phyloP scores from a whole-genome alignment of 1,140 invertebrate species.

The Pseudomyrmex flavicornis region DNA sequence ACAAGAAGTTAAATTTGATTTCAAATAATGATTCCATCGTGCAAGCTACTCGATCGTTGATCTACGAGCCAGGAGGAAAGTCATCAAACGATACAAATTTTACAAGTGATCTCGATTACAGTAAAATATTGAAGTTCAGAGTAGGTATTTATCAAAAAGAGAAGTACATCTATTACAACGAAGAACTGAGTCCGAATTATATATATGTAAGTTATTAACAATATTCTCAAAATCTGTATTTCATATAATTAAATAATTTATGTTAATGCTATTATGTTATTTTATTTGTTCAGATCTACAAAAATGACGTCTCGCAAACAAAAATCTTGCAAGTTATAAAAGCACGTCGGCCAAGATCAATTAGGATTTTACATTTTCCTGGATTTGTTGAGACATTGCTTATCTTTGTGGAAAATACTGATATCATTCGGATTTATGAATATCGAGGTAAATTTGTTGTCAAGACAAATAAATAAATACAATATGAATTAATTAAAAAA shows the following conservation, averaged over 20 bases:
- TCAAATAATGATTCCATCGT: slow-evolving; percentile 37
- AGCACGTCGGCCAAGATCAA: slow-evolving; percentile 66
- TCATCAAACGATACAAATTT: slow-evolving; percentile 23
- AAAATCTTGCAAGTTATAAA: slow-evolving; percentile 73
- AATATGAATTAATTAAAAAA: neutral
- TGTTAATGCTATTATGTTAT: neutral
- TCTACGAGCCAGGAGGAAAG: slow-evolving; percentile 44
- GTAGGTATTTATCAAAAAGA: slow-evolving; percentile 70
- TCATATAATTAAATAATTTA: neutral
- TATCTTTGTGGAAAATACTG: slow-evolving; percentile 74
- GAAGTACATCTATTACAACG: slow-evolving; percentile 70
- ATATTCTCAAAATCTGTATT: neutral
- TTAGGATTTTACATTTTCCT: slow-evolving; percentile 74
- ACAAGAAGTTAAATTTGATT: slow-evolving; percentile 54
- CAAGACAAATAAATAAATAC: slow-evolving; percentile 5
- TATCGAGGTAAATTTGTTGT: slow-evolving; percentile 72
- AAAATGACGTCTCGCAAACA: slow-evolving; percentile 29
- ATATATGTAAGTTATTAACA: slow-evolving; percentile 72
- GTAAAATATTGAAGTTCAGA: slow-evolving; percentile 58
- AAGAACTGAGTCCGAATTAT: slow-evolving; percentile 68
- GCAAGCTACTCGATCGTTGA: slow-evolving; percentile 35
- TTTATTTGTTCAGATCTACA: slow-evolving; percentile 65
- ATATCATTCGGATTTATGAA: slow-evolving; percentile 74
- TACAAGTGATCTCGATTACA: slow-evolving; percentile 36
- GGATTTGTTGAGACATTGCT: slow-evolving; percentile 74